A percentile compares a stretch with the other conserved stretches of the same genome.
Evolutionary conservation across 1,140 invertebrate genomes (phyloP).

Genomic region (Drosophila kikkawai): DNA sequence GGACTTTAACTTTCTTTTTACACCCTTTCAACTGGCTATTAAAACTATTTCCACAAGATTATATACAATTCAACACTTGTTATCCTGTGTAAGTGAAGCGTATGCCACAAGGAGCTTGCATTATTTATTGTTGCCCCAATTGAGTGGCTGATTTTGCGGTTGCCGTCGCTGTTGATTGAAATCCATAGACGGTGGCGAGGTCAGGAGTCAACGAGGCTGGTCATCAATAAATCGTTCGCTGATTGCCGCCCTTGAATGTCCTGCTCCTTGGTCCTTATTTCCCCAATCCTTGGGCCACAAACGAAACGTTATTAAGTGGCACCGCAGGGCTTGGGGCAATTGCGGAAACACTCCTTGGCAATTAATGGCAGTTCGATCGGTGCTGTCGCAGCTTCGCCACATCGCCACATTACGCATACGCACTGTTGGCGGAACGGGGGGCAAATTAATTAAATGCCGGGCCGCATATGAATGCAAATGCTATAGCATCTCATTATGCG

Average conservation of each 20-base stretch:
- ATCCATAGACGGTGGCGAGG: constrained; percentile 31
- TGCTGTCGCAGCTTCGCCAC: constrained; percentile 18
- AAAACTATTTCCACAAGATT: neutral
- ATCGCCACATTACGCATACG: constrained; percentile 40
- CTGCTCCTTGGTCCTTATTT: constrained; percentile 37
- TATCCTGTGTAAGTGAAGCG: neutral
- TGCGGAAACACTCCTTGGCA: constrained; percentile 53
- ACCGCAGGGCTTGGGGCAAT: constrained; percentile 59
- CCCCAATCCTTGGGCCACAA: constrained; percentile 36
- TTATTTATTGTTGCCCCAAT: constrained; percentile 31
- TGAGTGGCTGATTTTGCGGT: constrained; percentile 54
- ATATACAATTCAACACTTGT: neutral
- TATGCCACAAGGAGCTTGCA: constrained; percentile 19
- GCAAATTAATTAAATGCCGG: constrained; percentile 69
- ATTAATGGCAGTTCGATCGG: constrained; percentile 63
- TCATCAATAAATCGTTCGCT: constrained; percentile 67
- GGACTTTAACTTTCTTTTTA: neutral
- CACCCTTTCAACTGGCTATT: neutral
- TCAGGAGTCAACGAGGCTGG: constrained; percentile 26
- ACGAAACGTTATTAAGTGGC: constrained; percentile 70
- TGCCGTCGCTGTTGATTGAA: constrained; percentile 63
- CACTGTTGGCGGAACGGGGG: constrained; percentile 18
- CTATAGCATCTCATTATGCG: constrained; percentile 71
- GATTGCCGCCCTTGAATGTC: constrained; percentile 53
- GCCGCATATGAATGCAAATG: constrained; percentile 70